These are phyloP conservation scores for Brachionus rubens DNA, from an alignment of 1,140 invertebrate genomes.

Conservation along the genomic window DNA sequence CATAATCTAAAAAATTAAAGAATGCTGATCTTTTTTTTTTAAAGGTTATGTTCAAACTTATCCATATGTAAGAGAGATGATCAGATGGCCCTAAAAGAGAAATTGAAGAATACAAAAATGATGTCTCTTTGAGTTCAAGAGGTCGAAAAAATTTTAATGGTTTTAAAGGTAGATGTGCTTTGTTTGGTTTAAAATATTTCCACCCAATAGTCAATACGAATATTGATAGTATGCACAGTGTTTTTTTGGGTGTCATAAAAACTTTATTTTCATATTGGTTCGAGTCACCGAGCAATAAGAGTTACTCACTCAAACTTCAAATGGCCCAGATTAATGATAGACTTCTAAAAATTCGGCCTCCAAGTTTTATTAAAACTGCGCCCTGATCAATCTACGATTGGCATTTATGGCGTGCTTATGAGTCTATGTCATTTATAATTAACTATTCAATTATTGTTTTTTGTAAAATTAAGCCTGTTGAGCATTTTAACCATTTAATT, in stretches of 20 bases:
- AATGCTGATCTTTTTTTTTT: no score
- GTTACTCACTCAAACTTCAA: background rate
- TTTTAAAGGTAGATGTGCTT: background rate
- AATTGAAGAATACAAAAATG: background rate
- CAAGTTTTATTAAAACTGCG: background rate
- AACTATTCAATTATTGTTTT: no score
- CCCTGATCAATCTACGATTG: background rate
- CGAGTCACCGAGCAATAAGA: background rate
- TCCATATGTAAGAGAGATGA: background rate
- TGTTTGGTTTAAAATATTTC: background rate
- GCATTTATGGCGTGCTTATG: background rate
- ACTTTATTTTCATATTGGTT: background rate
- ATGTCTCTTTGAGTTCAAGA: background rate
- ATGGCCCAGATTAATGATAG: background rate
- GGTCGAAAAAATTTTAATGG: background rate
- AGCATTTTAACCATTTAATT: background rate
- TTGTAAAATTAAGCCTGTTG: background rate
- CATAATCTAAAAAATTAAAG: no score
- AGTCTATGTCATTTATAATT: background rate
- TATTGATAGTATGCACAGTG: background rate
- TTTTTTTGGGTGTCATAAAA: background rate
- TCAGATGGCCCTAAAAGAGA: background rate
- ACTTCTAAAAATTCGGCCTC: background rate
- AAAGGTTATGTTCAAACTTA: no score
- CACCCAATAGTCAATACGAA: background rate